These are phyloP conservation scores for Oxystoma pomonae DNA, from an alignment of 2,888 invertebrate genomes.

Conservation along the genomic window DNA sequence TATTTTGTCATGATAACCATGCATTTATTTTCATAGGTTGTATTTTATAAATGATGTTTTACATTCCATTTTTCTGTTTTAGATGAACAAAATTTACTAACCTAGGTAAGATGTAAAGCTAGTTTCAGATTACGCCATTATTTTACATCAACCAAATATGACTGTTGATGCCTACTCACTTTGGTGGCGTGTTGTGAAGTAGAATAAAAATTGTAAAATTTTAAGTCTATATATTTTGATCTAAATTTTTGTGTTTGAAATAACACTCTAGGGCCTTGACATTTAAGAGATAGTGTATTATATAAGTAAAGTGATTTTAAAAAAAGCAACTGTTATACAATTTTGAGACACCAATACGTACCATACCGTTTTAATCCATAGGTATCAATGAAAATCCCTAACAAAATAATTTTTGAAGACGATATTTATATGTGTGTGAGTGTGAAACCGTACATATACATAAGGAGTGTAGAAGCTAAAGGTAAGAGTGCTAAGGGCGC, in stretches of 20 bases:
- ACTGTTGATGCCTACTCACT: conserved; percentile 40
- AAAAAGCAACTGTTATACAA: neutral
- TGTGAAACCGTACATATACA: too few species aligned
- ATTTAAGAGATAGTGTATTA: neutral
- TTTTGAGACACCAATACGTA: neutral
- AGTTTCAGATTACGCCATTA: conserved; percentile 45
- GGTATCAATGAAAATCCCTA: too few species aligned
- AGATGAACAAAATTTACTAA: neutral
- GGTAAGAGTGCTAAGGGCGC: too few species aligned
- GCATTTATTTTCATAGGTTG: too few species aligned
- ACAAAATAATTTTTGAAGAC: too few species aligned
- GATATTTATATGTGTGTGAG: too few species aligned
- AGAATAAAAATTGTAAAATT: conserved; percentile 5
- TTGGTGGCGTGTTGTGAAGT: conserved; percentile 30
- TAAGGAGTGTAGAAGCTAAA: too few species aligned
- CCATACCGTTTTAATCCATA: too few species aligned
- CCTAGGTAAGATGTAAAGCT: conserved; percentile 24
- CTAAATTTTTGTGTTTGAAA: conserved; percentile 19
- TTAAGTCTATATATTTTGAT: conserved; percentile 16
- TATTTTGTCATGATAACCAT: too few species aligned
- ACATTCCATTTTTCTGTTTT: too few species aligned
- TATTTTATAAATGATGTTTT: too few species aligned
- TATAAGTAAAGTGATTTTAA: neutral
- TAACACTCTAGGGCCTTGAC: neutral
- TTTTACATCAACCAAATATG: conserved; percentile 43